Evolutionary conservation across 1,140 invertebrate genomes (phyloP), one percentile per base, ranked within the genome.

Genomic region (Myzus persicae): DNA sequence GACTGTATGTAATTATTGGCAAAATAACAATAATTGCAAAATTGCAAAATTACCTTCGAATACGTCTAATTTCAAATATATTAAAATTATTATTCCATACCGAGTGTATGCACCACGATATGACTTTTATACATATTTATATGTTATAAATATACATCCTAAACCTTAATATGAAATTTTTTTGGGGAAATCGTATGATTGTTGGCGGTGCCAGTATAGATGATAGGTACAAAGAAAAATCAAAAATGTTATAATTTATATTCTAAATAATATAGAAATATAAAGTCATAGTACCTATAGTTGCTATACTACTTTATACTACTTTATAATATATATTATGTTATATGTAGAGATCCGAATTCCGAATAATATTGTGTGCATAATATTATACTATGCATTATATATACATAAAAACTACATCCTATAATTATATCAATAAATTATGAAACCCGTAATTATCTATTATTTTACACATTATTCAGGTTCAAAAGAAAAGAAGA

Each of bases 401-500:
- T n/a, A n/a, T 4, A 76, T 76, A 6, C 7, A 76, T 76, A 76
- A 76, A 76, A 76, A 76, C 59, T 42, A 40, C 82, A 40, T 91
- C 36, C 20, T 59, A 87, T 91, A 91, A 48, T 91, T 67, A 67
- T 36, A 85, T 85, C 5, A 59, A 42, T 85, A 85, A 85, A 85
- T 87, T 46, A n/a, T 87, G 26, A 87, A 44, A 44, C 40, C 84
- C 4, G 22, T 88, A 51, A 90, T 38, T 51, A 51, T 54, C 48
- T 93, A 76, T 93, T 85, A 40, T 93, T 93, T 93, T 93, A 67
- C 26, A 54, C 38, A 89, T 85, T 46, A 84, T 93, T 48, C 96
- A 99, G 98, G 96, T 98, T 93, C 98, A 98, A 94, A 98, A 98
- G 95, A 98, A 98, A 95, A 96, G 97, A n/a, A 96, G 97, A 82